These are phyloP conservation scores for Hydrozoanthus gracilis DNA, from an alignment of 92 coral and sea anemone species.

Conservation along the genomic window DNA sequence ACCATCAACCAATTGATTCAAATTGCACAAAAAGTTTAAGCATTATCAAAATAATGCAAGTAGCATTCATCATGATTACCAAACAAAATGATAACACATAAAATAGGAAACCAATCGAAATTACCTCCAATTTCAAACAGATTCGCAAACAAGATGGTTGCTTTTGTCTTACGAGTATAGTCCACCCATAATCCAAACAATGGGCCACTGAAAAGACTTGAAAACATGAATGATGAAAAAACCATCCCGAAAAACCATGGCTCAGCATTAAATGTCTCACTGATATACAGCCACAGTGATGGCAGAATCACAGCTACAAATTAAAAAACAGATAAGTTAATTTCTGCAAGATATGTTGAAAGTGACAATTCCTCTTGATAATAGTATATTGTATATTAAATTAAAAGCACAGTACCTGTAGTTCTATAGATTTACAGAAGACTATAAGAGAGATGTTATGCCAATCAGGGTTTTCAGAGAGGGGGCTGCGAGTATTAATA, in stretches of 20 bases:
- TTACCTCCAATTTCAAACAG: constrained; percentile 97
- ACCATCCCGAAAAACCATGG: constrained; percentile 90
- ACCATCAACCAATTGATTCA: too few species aligned
- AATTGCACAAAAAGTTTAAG: too few species aligned
- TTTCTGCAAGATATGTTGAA: not conserved
- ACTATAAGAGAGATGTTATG: too few species aligned
- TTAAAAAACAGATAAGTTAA: not conserved
- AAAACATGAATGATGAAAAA: constrained; percentile 89
- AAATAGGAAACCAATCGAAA: not conserved
- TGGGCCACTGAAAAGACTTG: constrained; percentile 80
- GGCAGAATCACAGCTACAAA: constrained; percentile 92
- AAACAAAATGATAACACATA: not conserved
- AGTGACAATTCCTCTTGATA: not conserved
- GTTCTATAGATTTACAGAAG: too few species aligned
- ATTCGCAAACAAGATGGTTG: constrained; percentile 80
- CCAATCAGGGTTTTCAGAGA: too few species aligned
- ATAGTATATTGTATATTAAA: not conserved
- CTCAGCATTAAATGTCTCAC: constrained; percentile 86
- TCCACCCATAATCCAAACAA: constrained; percentile 94
- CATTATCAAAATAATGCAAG: too few species aligned
- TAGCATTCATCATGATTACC: too few species aligned
- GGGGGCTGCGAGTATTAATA: too few species aligned
- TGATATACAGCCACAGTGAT: constrained; percentile 90
- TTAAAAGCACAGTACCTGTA: too few species aligned
- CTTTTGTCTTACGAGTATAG: constrained; percentile 79